phyloP scores from a whole-genome alignment of 2,113 vertebrate species.

The Merops nubicus region DNA sequence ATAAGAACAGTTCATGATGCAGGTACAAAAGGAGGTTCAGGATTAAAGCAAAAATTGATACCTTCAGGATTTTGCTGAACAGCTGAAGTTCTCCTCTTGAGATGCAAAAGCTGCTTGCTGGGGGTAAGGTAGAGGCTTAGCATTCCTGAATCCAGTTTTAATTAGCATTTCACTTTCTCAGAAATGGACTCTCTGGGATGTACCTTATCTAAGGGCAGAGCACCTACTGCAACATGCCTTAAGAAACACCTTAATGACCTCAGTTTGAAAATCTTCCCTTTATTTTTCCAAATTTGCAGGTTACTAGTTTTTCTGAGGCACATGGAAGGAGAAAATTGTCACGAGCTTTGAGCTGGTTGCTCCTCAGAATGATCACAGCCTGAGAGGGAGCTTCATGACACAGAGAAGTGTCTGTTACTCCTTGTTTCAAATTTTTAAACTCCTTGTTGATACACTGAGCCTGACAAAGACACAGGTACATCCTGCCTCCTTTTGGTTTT shows the following conservation, averaged over 20 bases:
- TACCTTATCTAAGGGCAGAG: neutral
- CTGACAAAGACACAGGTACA: neutral
- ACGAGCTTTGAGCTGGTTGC: neutral
- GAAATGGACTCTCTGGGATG: neutral
- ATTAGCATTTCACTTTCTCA: neutral
- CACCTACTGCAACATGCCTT: neutral
- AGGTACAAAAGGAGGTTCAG: neutral
- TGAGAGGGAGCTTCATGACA: neutral
- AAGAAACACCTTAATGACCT: neutral
- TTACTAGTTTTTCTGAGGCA: neutral
- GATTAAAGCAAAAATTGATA: neutral
- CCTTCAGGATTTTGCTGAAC: neutral
- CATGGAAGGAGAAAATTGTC: neutral
- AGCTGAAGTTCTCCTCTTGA: neutral
- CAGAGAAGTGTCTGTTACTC: neutral
- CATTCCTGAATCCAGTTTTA: neutral
- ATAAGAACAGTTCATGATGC: neutral
- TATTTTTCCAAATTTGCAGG: neutral
- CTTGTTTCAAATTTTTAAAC: neutral
- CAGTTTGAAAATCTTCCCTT: neutral
- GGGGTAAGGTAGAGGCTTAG: neutral
- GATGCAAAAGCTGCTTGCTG: neutral
- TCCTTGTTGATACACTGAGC: neutral
- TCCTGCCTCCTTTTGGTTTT: neutral
- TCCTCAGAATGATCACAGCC: neutral